Evolutionary conservation across 2,888 invertebrate species (phyloP), one percentile per base, ranked within the genome.

Genomic region (Xanthorhoe spadicearia): DNA sequence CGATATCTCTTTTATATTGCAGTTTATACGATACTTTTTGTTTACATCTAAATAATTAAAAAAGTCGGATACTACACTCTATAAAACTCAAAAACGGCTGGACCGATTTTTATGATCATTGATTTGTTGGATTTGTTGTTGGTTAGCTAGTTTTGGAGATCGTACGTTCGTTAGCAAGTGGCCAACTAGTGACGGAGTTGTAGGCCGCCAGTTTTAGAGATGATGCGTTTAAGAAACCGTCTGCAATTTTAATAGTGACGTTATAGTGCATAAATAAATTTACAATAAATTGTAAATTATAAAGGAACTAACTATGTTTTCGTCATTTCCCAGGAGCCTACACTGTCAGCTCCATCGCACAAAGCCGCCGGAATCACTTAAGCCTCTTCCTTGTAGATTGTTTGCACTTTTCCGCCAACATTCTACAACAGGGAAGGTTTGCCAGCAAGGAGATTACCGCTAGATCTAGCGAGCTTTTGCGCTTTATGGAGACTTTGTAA

Each of bases 351-450:
- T 56, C 56, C 57, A 61, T 52, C 57, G 19, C 50, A 61, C 60
- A 61, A 56, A 61, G 57, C 57, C 54, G 28, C 32, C 48, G 10
- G 62, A 59, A 66, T 66, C 66, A 62, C 66, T 66, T 66, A 66
- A 66, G 66, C 66, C 57, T 46, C 61, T 15, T 59, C 58, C 38
- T 55, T 55, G 62, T 66, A 66, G 61, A 59, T 62, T 66, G 66
- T 62, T 66, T 66, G 66, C 66, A 59, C 61, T 66, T 66, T 66
- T 66, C 61, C 61, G 66, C 50, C 46, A 58, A 55, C 66, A 50
- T 54, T 62, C 54, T 66, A 61, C 57, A 23, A 52, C 63, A 57
- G 57, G 48, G 43, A 51, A 50, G 15, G 35, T 48, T 48, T 58
- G 52, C 63, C 52, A 63, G 13, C 63, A n/a, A 5, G 10, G 23